Percentiles rank a stretch among this genome's conserved stretches.
Evolutionary conservation across 2,113 vertebrate species (phyloP).

Genomic region (Perccottus glenii): DNA sequence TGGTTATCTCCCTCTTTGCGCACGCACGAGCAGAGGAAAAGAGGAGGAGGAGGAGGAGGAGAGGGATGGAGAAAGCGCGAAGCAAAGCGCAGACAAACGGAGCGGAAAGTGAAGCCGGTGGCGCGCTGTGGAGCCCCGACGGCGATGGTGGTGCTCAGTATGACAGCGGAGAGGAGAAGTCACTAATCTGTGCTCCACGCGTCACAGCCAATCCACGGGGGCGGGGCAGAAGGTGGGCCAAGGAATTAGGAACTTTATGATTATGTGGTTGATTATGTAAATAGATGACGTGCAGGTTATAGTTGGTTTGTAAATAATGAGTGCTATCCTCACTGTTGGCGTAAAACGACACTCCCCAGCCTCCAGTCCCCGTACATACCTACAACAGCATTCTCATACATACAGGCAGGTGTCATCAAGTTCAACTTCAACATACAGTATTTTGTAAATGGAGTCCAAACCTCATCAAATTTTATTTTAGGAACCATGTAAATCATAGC

Average conservation of each 20-base stretch:
- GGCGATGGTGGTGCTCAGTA: neutral
- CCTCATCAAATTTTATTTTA: too few relatives aligned
- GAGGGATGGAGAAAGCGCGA: slow-evolving; percentile 6
- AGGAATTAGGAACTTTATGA: slow-evolving; percentile 36
- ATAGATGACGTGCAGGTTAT: slow-evolving; percentile 5
- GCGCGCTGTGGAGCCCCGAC: neutral
- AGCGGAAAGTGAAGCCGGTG: neutral
- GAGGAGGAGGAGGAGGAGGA: slow-evolving; percentile 11
- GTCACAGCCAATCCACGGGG: slow-evolving; percentile 65
- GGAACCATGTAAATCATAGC: too few relatives aligned
- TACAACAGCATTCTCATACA: too few relatives aligned
- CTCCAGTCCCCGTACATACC: too few relatives aligned
- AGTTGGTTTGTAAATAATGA: neutral
- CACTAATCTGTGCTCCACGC: slow-evolving; percentile 67
- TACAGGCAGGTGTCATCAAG: too few relatives aligned
- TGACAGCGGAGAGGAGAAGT: slow-evolving; percentile 31
- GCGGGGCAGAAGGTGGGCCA: slow-evolving; percentile 18
- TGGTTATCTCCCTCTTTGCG: slow-evolving; percentile 29
- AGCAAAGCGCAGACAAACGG: too few relatives aligned
- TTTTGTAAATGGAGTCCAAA: too few relatives aligned
- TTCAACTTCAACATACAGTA: too few relatives aligned
- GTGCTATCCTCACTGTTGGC: too few relatives aligned
- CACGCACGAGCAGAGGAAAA: neutral
- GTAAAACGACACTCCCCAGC: too few relatives aligned
- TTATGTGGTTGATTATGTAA: slow-evolving; percentile 56